Conservation (phyloP, 2,888 invertebrate genomes). For the Pantelozetes paolii region DNA sequence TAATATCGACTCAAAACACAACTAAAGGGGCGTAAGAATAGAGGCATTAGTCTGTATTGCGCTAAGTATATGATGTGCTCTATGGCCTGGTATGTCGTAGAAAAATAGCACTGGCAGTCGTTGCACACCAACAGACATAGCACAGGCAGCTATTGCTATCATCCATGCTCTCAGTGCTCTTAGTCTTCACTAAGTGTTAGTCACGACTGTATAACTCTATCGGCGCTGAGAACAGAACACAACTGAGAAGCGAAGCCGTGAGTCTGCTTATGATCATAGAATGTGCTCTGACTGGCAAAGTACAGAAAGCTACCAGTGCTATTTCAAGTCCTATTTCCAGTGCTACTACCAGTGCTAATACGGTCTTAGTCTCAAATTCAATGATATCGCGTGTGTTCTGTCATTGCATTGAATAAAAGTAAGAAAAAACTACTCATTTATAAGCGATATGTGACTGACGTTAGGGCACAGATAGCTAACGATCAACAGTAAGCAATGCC, state of each 20-base stretch:
- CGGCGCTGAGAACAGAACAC: constrained; percentile 1
- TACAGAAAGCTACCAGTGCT: background rate
- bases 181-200: background rate
- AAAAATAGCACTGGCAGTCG: too few species aligned
- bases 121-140: background rate
- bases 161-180: constrained; percentile 28
- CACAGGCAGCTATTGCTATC: background rate
- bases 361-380: background rate
- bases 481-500: constrained; percentile 18
- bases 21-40: background rate
- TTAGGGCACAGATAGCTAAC: background rate
- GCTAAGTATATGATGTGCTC: background rate
- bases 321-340: too few species aligned
- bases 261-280: constrained; percentile 33
- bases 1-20: background rate
- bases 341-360: background rate
- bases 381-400: constrained; percentile 5
- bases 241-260: constrained; percentile 17
- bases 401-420: constrained; percentile 6
- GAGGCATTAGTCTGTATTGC: background rate
- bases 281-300: constrained; percentile 25
- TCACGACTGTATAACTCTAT: constrained; percentile 20
- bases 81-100: too few species aligned
- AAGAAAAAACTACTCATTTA: constrained; percentile 1
- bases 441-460: constrained; percentile 22